phyloP scores from a whole-genome alignment of 2,797 vertebrate genomes.

The Myotis daubentonii region DNA sequence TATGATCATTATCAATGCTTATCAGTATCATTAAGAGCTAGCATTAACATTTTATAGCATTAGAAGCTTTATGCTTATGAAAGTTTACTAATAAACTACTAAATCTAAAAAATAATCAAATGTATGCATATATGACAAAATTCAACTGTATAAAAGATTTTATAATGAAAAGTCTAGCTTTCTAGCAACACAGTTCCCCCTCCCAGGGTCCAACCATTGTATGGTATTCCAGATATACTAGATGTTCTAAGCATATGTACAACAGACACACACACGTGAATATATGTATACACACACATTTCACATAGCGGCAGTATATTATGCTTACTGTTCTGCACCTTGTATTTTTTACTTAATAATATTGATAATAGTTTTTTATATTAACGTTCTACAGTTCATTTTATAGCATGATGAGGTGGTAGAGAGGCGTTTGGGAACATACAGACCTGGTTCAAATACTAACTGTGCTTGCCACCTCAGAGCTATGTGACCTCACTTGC shows the following conservation, averaged over 20 bases:
- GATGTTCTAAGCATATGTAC: not conserved
- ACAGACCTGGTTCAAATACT: not conserved
- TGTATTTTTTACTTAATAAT: conserved; percentile 20
- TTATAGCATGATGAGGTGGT: not conserved
- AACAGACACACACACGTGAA: not conserved
- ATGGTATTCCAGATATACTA: not conserved
- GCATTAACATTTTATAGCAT: conserved; percentile 17
- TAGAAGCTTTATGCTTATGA: not conserved
- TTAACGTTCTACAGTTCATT: conserved; percentile 10
- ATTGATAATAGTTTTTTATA: not conserved
- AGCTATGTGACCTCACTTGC: not conserved
- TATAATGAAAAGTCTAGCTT: not conserved
- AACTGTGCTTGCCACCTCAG: not conserved
- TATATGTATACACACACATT: not conserved
- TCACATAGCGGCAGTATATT: not conserved
- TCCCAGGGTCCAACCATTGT: not conserved
- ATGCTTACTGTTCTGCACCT: not conserved
- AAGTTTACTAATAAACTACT: not conserved
- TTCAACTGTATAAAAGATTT: not conserved
- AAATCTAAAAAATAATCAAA: conserved; percentile 17
- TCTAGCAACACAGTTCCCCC: not conserved
- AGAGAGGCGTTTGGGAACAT: not conserved
- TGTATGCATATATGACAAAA: not conserved
- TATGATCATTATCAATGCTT: conserved; percentile 18
- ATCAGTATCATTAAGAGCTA: conserved; percentile 20